Evolutionary conservation across 2,113 vertebrate species (phyloP).

Genomic region (Paratilapia polleni): DNA sequence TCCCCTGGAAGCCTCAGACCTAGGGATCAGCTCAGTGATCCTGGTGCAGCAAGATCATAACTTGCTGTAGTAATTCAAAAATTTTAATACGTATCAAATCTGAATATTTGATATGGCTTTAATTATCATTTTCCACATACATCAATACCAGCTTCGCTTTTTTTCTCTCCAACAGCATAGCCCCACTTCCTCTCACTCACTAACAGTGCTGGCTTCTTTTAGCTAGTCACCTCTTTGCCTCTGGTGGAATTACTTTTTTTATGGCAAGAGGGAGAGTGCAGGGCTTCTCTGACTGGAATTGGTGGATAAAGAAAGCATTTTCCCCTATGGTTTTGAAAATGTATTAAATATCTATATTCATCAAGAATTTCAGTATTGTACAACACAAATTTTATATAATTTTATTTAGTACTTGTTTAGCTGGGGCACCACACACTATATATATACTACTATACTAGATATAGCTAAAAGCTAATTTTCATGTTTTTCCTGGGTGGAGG

Average conservation of each 20-base stretch:
- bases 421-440: no score
- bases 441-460: no score
- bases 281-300: neutral
- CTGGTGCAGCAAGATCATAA: conserved; percentile 21
- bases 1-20: conserved; percentile 1
- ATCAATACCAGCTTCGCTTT: neutral
- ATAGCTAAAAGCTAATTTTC: no score
- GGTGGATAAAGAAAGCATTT: neutral
- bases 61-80: neutral
- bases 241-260: neutral
- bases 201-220: neutral
- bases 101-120: neutral
- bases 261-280: neutral
- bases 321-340: neutral
- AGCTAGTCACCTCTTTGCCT: neutral
- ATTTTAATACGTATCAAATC: conserved; percentile 3
- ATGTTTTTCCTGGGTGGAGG: no score
- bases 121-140: neutral
- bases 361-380: no score
- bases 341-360: no score
- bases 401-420: no score
- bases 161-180: neutral
- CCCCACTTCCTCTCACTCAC: neutral
- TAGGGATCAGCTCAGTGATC: conserved; percentile 4
- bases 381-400: no score